Evolutionary conservation across 2,113 vertebrate genomes (phyloP).

Genomic region (Tragulus kanchil): DNA sequence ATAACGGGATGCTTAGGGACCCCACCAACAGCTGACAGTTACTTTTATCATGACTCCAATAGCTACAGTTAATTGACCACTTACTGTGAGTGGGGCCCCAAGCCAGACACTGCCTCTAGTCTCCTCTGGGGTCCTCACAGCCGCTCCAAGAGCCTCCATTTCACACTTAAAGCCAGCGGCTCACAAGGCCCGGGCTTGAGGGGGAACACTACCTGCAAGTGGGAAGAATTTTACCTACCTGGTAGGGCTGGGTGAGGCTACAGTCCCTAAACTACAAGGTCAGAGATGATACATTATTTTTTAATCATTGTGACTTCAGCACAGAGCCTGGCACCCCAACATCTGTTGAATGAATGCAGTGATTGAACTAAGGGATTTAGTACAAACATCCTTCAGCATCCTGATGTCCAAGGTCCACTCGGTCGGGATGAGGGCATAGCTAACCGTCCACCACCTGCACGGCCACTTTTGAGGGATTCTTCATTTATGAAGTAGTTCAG

Average conservation of each 20-base stretch:
- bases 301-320: neutral
- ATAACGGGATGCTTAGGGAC: neutral
- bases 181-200: neutral
- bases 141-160: neutral
- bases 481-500: neutral
- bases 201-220: neutral
- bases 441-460: neutral
- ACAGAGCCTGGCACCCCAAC: neutral
- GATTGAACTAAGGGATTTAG: neutral
- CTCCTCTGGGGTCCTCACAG: neutral
- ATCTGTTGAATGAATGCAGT: neutral
- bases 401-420: neutral
- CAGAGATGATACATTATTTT: neutral
- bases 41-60: neutral
- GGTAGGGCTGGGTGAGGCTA: neutral
- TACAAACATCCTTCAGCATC: neutral
- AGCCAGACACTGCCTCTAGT: neutral
- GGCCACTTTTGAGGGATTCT: neutral
- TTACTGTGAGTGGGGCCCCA: neutral
- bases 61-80: neutral
- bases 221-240: neutral
- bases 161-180: neutral
- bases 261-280: neutral
- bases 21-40: neutral
- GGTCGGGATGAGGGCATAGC: neutral